phyloP scores from a whole-genome alignment of 2,797 vertebrate species.

The Meda fulgida region DNA sequence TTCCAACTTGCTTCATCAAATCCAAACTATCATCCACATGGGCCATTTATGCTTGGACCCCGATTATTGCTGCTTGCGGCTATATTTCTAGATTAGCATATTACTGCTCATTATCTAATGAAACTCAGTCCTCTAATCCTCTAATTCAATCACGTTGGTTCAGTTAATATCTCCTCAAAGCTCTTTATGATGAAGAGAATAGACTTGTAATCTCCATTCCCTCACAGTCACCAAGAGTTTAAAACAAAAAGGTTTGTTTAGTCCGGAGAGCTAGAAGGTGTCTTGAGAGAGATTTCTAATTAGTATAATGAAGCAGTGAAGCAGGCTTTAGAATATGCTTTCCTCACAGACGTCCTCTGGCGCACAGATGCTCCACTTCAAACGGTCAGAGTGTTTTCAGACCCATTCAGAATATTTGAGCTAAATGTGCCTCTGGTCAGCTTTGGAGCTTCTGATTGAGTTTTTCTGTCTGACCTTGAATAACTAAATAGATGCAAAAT shows the following conservation, averaged over 20 bases:
- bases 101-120: background rate
- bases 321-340: slow-evolving; percentile 29
- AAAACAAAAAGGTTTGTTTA: slow-evolving; percentile 38
- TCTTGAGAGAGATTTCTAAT: slow-evolving; percentile 46
- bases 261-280: slow-evolving; percentile 38
- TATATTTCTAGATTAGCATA: background rate
- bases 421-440: slow-evolving; percentile 30
- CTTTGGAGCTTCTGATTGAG: slow-evolving; percentile 6
- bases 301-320: slow-evolving; percentile 55
- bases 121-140: slow-evolving; percentile 30
- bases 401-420: slow-evolving; percentile 48
- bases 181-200: slow-evolving; percentile 30
- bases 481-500: slow-evolving; percentile 34
- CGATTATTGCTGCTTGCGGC: too few relatives aligned
- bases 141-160: slow-evolving; percentile 34
- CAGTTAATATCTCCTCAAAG: slow-evolving; percentile 40
- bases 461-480: slow-evolving; percentile 47
- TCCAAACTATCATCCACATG: too few relatives aligned
- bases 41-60: too few relatives aligned
- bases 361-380: slow-evolving; percentile 53
- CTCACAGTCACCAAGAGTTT: slow-evolving; percentile 24
- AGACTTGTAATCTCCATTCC: slow-evolving; percentile 37
- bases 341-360: slow-evolving; percentile 29
- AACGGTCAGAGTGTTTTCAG: slow-evolving; percentile 47
- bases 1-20: too few relatives aligned